A percentile compares a stretch with the other conserved stretches of the same genome.
These are phyloP conservation scores for Sminthurides aquaticus DNA, from an alignment of 2,888 invertebrate genomes.

Conservation along the genomic window DNA sequence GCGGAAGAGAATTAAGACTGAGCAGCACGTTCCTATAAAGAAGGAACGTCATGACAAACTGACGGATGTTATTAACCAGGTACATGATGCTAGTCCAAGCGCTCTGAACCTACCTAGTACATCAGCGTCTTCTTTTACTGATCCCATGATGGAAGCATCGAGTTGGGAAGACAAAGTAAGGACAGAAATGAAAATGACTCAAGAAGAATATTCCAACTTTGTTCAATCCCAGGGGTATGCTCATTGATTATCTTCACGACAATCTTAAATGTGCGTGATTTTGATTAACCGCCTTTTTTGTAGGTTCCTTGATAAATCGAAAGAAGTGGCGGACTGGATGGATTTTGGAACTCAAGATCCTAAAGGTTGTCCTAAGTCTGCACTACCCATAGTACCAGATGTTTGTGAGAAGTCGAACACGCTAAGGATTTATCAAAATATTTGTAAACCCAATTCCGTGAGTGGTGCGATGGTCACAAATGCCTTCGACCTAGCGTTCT, in stretches of 20 bases:
- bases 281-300: background rate
- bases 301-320: constrained; percentile 7
- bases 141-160: background rate
- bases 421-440: constrained; percentile 13
- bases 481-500: constrained; percentile 18
- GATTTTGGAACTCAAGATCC: constrained; percentile 18
- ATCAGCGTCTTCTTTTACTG: background rate
- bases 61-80: background rate
- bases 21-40: background rate
- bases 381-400: background rate
- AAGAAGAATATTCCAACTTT: constrained; percentile 10
- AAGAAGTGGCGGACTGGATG: background rate
- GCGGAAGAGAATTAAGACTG: background rate
- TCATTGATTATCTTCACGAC: background rate
- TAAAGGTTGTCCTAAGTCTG: constrained; percentile 14
- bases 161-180: constrained; percentile 11
- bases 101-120: too few species aligned
- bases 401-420: constrained; percentile 8
- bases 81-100: background rate
- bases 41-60: background rate
- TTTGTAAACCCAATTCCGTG: background rate
- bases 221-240: constrained; percentile 12
- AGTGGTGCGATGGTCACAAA: background rate
- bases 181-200: background rate
- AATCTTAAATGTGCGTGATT: background rate